Base-by-base conservation (phyloP, 2,113 vertebrate species). In the Alexandromys fortis region DNA sequence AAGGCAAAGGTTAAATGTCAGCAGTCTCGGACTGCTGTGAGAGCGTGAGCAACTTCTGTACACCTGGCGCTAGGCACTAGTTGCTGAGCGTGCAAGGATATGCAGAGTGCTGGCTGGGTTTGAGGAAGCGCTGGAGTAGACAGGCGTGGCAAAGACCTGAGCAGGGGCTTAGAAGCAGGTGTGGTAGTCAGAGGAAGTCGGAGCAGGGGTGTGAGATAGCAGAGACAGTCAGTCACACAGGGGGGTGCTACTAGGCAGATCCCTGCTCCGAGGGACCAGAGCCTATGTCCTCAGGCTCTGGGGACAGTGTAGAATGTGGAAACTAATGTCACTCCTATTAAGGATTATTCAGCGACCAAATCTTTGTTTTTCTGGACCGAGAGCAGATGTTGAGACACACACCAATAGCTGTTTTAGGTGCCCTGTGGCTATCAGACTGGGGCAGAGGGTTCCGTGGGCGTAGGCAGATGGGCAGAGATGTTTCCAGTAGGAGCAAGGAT, bases 391-490 rank as follows among this genome's bases (percentile, higher is more conserved):
- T 68, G 30, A 55, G 38, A 19, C 3, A 17, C 3, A 17, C 5
- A 28, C 78, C 24, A 24, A 28, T 63, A 42, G 42, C 7, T 35
- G 21, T 68, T 77, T 1, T 7, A 17, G 35, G 17, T 49, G n/a
- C 3, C 17, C 55, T 68, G 38, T 28, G 1, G 33, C 6, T 78
- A 17, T 33, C 17, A 2, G 7, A 21, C 4, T 28, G 35, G 24
- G 88, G 26, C 61, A 45, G 68, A 24, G 42, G 6, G 33, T 42
- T 47, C 47, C 38, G 24, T 33, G 26, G 21, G 49, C 22, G 55
- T 78, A 79, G 35, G 22, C 5, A 33, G 1, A 47, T 16, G n/a
- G 49, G n/a, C 28, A 82, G 68, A 30, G 1, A 0, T 0, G 1
- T 2, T 52, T 28, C 17, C 47, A 38, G 35, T 0, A 22, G 42